Evolutionary conservation across 1,140 invertebrate genomes (phyloP), one percentile per base, ranked within the genome.

Genomic region (Batillaria attramentaria): DNA sequence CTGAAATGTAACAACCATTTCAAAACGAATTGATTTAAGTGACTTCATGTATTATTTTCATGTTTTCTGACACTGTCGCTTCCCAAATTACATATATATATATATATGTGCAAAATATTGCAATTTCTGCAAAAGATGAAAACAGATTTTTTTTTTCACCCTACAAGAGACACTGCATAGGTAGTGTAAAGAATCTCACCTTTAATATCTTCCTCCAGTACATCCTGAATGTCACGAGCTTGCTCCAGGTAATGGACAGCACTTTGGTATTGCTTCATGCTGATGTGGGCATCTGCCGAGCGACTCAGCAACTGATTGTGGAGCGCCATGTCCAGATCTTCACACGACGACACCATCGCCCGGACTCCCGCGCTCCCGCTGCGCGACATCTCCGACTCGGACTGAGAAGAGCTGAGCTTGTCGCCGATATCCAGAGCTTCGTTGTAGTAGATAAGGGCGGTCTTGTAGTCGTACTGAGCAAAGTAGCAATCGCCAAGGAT

Each of bases 211-310:
- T 90, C 88, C 39, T 87, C 87, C 84, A 90, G 80, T 2, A 86
- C 84, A 79, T 89, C 87, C 78, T 90, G 88, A 77, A 89, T 89
- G 74, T 87, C 86, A 43, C 87, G 81, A 2, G 88, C 89, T 79
- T 89, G 87, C 76, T 88, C 88, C 41, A 90, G 80, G 79, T 87
- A 87, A 28, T 87, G 84, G 2, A 87, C 85, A 28, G 89, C 88
- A 79, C 88, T 87, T 78, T 89, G 85, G 68, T 89, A 90, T 79
- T 90, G 88, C 68, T 87, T 85, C 89, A 90, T 90, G 76, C 84
- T 88, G 50, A 89, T 87, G 79, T 90, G 88, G 31, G 87, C 87
- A 77, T 89, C 86, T 3, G 89, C 89, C 54, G 88, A 88, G 33
- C 87, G 85, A 76, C 88, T 89, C 28, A 90, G 82, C 16, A 90